These are phyloP conservation scores for Prorops nasuta DNA, from an alignment of 1,140 invertebrate species.

Conservation along the genomic window DNA sequence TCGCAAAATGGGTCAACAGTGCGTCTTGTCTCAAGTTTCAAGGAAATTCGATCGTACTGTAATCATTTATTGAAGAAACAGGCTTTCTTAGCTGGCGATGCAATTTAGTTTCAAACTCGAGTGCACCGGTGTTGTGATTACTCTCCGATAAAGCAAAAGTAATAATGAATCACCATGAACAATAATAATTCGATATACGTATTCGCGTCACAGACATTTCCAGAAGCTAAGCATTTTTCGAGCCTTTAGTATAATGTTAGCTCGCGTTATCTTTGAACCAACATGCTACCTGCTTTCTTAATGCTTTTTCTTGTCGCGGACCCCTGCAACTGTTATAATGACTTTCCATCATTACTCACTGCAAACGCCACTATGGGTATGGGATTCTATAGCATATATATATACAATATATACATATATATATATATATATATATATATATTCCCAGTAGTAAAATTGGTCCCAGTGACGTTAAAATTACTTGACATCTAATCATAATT, in stretches of 20 bases:
- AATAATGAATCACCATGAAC: slow-evolving; percentile 17
- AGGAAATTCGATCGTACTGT: slow-evolving; percentile 27
- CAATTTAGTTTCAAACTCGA: neutral
- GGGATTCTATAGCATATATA: slow-evolving; percentile 14
- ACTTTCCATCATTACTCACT: slow-evolving; percentile 68
- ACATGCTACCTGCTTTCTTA: slow-evolving; percentile 35
- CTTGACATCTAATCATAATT: too few relatives aligned
- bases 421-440: too few relatives aligned
- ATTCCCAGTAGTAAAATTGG: too few relatives aligned
- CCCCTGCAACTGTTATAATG: slow-evolving; percentile 42
- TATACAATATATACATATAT: too few relatives aligned
- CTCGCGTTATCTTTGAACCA: neutral
- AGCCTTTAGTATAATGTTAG: neutral
- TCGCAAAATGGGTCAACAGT: slow-evolving; percentile 13
- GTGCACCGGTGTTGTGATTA: slow-evolving; percentile 14
- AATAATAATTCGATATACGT: slow-evolving; percentile 27
- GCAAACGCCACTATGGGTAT: slow-evolving; percentile 71
- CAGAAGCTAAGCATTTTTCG: neutral
- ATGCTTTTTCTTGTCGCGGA: slow-evolving; percentile 17
- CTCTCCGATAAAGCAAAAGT: neutral
- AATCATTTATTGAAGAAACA: slow-evolving; percentile 28
- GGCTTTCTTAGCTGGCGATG: slow-evolving; percentile 18
- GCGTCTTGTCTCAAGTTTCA: slow-evolving; percentile 13
- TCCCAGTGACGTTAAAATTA: too few relatives aligned
- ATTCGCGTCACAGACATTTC: slow-evolving; percentile 21